Conservation (phyloP, 2,797 vertebrate species). For the Tenualosa thibaudeaui region DNA sequence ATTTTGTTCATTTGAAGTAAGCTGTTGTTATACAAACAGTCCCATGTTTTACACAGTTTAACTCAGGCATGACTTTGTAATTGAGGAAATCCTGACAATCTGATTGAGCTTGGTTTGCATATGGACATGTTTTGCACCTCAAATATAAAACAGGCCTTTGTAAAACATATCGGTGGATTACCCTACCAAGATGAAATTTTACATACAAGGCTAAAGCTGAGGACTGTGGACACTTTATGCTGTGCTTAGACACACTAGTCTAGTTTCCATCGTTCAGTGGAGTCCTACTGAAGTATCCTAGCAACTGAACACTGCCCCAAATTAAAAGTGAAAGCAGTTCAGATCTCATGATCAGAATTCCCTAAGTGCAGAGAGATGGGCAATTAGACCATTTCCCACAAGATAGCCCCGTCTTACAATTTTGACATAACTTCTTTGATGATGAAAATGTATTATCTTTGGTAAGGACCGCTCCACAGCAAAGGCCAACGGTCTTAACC, state of each 20-base stretch:
- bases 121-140: neutral
- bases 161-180: neutral
- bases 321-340: neutral
- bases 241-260: neutral
- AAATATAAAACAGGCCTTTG: neutral
- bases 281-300: neutral
- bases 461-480: neutral
- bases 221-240: neutral
- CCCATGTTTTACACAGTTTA: neutral
- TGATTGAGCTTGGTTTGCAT: neutral
- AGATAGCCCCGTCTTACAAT: neutral
- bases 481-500: neutral
- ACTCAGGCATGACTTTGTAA: neutral
- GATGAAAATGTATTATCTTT: neutral
- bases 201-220: neutral
- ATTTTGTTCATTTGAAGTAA: neutral
- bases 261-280: too few species aligned
- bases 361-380: neutral
- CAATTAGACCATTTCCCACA: neutral
- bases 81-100: neutral
- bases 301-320: neutral
- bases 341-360: neutral
- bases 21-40: neutral
- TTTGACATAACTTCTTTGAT: neutral
- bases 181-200: too few species aligned